Evolutionary conservation across 2,888 invertebrate species (phyloP).

Genomic region (Pasiphila rectangulata): DNA sequence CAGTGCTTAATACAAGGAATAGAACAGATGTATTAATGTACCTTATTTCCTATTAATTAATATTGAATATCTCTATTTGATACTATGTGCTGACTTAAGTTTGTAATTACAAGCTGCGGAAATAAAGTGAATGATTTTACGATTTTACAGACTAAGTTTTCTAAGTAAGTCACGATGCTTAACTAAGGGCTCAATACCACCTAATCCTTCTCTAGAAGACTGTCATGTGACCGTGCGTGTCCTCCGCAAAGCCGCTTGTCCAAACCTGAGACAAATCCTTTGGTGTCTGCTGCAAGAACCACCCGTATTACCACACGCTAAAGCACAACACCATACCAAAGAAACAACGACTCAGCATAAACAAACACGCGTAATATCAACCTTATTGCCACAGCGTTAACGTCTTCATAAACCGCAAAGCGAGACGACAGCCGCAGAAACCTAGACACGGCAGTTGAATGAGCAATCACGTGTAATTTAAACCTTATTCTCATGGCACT

Average conservation of each 20-base stretch:
- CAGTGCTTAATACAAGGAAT: too few relatives aligned
- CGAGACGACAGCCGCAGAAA: not conserved
- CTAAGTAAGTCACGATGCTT: too few relatives aligned
- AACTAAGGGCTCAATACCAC: too few relatives aligned
- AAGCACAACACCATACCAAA: slow-evolving; percentile 3
- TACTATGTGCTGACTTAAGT: too few relatives aligned
- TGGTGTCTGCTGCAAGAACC: slow-evolving; percentile 55
- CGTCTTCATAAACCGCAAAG: not conserved
- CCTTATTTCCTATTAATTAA: too few relatives aligned
- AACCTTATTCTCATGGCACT: not conserved
- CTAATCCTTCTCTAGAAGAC: slow-evolving; percentile 10
- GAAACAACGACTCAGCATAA: not conserved
- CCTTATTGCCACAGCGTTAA: not conserved
- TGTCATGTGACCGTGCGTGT: slow-evolving; percentile 41
- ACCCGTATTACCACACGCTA: slow-evolving; percentile 1
- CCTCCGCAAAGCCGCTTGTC: slow-evolving; percentile 61
- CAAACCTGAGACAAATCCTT: slow-evolving; percentile 66
- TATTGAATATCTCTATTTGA: too few relatives aligned
- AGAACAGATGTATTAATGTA: too few relatives aligned
- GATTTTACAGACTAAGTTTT: too few relatives aligned
- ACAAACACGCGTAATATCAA: not conserved
- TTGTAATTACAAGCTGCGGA: too few relatives aligned
- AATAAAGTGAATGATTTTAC: too few relatives aligned
- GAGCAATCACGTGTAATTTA: not conserved
- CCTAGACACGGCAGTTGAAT: too few relatives aligned